These are phyloP conservation scores for Nannoperca australis DNA, from an alignment of 2,797 vertebrate genomes.

Conservation along the genomic window DNA sequence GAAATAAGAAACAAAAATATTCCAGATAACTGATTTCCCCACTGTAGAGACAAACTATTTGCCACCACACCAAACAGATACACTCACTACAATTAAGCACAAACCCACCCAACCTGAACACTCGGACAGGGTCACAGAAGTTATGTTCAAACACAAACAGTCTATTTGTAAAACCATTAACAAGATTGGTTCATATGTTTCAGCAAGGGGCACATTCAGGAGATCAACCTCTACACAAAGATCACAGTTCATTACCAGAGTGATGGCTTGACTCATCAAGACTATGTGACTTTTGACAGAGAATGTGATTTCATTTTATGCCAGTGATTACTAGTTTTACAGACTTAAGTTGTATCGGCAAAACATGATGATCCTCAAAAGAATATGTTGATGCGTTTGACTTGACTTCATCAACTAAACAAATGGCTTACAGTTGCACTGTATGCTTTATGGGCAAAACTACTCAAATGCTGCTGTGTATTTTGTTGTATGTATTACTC, in stretches of 20 bases:
- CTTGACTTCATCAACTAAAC: background rate
- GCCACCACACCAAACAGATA: background rate
- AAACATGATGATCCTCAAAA: background rate
- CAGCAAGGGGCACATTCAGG: background rate
- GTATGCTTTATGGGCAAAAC: background rate
- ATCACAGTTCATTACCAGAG: background rate
- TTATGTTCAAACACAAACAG: background rate
- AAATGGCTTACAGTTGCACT: background rate
- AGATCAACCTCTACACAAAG: background rate
- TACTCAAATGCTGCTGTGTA: background rate
- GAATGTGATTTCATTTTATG: background rate
- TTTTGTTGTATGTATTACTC: background rate
- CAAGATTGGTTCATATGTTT: background rate
- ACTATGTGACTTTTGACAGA: too few species aligned
- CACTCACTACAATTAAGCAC: background rate
- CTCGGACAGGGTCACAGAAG: background rate
- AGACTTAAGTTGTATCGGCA: background rate
- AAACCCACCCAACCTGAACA: background rate
- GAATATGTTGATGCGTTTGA: background rate
- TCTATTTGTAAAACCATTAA: background rate
- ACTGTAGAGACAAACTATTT: background rate
- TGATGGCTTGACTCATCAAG: background rate
- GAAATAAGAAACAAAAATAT: constrained; percentile 46
- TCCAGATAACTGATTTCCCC: constrained; percentile 35
- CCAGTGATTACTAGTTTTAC: background rate